Evolutionary conservation across 2,888 invertebrate species (phyloP).

Genomic region (Archaeoteleia sp.): DNA sequence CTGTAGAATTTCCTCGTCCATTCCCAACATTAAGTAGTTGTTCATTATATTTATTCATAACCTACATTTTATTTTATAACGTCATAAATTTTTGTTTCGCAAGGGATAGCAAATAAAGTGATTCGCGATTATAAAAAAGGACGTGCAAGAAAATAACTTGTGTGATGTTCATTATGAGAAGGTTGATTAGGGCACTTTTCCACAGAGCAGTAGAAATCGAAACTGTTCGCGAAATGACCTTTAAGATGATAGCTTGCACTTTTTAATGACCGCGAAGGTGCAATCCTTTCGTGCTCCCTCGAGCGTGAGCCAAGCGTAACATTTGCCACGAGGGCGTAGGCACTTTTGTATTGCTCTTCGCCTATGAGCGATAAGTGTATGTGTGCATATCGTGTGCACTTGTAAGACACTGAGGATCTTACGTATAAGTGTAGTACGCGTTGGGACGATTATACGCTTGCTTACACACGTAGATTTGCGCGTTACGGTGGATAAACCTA

Average conservation of each 20-base stretch:
- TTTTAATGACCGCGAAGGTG: slow-evolving; percentile 55
- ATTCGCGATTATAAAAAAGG: no score
- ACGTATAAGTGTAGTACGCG: slow-evolving; percentile 14
- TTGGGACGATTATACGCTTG: slow-evolving; percentile 49
- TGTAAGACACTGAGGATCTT: slow-evolving; percentile 4
- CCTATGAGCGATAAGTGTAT: slow-evolving; percentile 38
- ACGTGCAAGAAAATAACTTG: background rate
- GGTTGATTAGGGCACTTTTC: no score
- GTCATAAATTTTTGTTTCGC: no score
- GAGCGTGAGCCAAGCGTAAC: slow-evolving; percentile 72
- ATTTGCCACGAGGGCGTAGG: slow-evolving; percentile 68
- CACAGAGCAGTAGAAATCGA: slow-evolving; percentile 37
- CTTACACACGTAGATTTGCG: slow-evolving; percentile 46
- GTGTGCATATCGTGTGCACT: slow-evolving; percentile 10
- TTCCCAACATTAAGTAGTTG: no score
- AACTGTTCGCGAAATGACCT: slow-evolving; percentile 53
- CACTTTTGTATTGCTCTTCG: slow-evolving; percentile 54
- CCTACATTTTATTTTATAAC: no score
- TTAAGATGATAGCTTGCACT: slow-evolving; percentile 54
- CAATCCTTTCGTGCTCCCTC: slow-evolving; percentile 58
- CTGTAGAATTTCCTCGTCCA: no score
- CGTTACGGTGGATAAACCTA: slow-evolving; percentile 38
- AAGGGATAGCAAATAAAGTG: no score
- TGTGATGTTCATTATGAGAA: no score
- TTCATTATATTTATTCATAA: no score